A percentile compares a stretch with the other conserved stretches of the same genome.
Conservation (phyloP, 1,140 invertebrate genomes). For the Odontomachus brunneus region DNA sequence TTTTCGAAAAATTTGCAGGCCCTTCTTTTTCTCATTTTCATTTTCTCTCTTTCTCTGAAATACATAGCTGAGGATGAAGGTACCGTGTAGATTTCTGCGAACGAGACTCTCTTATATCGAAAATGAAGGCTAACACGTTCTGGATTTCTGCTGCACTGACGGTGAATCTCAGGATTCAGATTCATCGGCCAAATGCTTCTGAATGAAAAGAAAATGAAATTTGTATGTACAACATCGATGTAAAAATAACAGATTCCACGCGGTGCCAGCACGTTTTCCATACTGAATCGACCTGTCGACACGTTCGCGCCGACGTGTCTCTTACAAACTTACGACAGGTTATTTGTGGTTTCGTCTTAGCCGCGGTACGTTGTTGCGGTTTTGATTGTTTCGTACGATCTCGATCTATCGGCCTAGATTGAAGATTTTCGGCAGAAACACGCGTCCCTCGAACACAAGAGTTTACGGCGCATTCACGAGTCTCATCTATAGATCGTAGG, state of each 20-base stretch:
- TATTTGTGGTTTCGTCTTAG: slow-evolving; percentile 35
- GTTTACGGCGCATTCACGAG: neutral
- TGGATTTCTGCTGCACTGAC: too few species aligned
- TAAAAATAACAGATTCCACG: too few species aligned
- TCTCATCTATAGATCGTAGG: neutral
- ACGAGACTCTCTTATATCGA: too few species aligned
- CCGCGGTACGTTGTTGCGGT: neutral
- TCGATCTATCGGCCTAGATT: slow-evolving; percentile 30
- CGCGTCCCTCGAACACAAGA: neutral
- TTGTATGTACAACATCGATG: too few species aligned
- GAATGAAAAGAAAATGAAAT: too few species aligned
- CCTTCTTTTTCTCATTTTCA: neutral
- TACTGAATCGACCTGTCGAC: neutral
- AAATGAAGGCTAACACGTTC: too few species aligned
- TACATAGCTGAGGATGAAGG: neutral
- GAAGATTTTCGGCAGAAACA: neutral
- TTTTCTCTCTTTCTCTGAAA: neutral
- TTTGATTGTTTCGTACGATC: slow-evolving; percentile 28
- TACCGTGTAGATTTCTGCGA: too few species aligned
- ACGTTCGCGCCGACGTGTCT: neutral
- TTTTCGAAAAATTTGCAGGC: slow-evolving; percentile 14
- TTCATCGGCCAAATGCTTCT: too few species aligned
- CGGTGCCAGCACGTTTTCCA: too few species aligned
- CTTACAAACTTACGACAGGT: slow-evolving; percentile 10
- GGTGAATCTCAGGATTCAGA: too few species aligned